Conservation (phyloP, 2,113 vertebrate genomes). For the Noturus placidus region DNA sequence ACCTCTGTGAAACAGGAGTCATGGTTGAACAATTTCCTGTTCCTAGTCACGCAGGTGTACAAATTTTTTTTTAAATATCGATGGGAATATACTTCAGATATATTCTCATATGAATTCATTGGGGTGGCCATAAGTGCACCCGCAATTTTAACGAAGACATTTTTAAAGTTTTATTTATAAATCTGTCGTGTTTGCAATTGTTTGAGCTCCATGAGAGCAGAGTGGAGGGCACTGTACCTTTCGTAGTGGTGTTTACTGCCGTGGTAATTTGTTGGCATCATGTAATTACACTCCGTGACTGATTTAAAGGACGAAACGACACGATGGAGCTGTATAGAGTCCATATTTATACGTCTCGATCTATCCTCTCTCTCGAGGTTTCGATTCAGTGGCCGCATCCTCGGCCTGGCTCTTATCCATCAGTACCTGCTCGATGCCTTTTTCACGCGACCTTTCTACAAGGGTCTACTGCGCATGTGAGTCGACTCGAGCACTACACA, state of each 20-base stretch:
- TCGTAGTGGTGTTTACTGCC: background rate
- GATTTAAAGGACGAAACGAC: background rate
- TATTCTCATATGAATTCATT: too few species aligned
- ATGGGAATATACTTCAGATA: too few species aligned
- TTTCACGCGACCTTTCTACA: constrained; percentile 98
- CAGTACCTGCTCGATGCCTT: constrained; percentile 98
- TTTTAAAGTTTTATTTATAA: too few species aligned
- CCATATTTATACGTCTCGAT: background rate
- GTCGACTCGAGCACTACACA: constrained; percentile 51
- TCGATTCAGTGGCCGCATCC: constrained; percentile 95
- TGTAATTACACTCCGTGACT: background rate
- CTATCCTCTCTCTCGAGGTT: constrained; percentile 75
- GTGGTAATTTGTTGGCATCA: background rate
- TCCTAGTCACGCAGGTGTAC: too few species aligned
- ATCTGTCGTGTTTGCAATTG: too few species aligned
- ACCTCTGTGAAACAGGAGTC: too few species aligned
- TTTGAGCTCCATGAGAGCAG: too few species aligned
- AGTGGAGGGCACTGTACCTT: background rate
- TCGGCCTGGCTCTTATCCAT: constrained; percentile 95
- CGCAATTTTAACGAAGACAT: too few species aligned
- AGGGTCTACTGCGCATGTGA: constrained; percentile 97
- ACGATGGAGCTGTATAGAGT: background rate
- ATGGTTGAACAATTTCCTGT: too few species aligned
- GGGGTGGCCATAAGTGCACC: too few species aligned
- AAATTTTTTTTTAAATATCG: too few species aligned